Evolutionary conservation across 2,113 vertebrate genomes (phyloP), one percentile per base, ranked within the genome.

Genomic region (Triplophysa tibetana): DNA sequence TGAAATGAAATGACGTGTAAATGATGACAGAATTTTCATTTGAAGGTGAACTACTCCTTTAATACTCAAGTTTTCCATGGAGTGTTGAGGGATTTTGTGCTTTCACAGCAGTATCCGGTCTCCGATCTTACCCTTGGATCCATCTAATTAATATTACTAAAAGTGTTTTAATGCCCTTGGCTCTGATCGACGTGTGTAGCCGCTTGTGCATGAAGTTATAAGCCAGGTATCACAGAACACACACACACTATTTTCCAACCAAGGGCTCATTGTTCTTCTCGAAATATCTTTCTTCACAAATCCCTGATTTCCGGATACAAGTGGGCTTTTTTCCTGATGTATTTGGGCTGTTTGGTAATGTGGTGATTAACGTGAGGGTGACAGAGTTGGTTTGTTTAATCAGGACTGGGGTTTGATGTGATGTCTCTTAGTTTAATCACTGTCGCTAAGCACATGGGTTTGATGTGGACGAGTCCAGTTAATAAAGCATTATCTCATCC

Each of bases 361-460:
- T 77, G 84, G 87, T 91, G 90, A 91, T 91, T 92, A 91, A 89
- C 85, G 81, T 87, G 87, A 86, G 87, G 83, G 88, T 78, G 73
- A 75, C 56, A 21, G 65, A 33, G 86, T 80, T 84, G 56, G 88
- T 83, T 66, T 85, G 84, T 91, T 91, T 92, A 92, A 93, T 93
- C 90, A 92, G 85, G 77, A 88, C 90, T 88, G 85, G 85, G 88
- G 91, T 92, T 92, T 92, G 91, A 93, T 92, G 91, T 88, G 89
- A 90, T 90, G 90, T 93, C 91, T 92, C 88, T 83, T 86, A 86
- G 89, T 91, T 91, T 90, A 89, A 93, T 93, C 90, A 89, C 87
- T 82, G 78, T 85, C 85, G 87, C 84, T 80, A 61, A 88, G 89
- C 86, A 86, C 88, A 90, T 83, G 67, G 89, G 90, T 92, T 90